Conservation (phyloP, 2,113 vertebrate species). For the Meleagris gallopavo region DNA sequence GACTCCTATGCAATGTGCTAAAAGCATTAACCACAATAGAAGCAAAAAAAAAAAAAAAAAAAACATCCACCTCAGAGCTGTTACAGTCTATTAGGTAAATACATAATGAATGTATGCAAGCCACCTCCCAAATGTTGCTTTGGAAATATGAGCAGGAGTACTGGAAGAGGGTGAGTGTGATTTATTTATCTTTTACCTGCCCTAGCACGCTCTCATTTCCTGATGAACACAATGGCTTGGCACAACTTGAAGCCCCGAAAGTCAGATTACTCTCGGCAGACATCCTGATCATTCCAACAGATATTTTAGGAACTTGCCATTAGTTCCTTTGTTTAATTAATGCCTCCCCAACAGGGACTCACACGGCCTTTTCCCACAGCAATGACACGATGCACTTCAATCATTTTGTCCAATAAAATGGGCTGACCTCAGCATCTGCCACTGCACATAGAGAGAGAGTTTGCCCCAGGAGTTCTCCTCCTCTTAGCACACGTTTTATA, state of each 20-base stretch:
- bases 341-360: not conserved
- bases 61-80: not conserved
- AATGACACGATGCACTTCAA: not conserved
- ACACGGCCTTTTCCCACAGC: not conserved
- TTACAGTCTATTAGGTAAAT: not conserved
- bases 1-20: not conserved
- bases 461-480: not conserved
- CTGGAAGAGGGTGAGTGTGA: not conserved
- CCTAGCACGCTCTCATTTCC: conserved; percentile 52
- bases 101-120: not conserved
- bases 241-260: conserved; percentile 56
- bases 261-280: conserved; percentile 59
- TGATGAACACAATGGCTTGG: conserved; percentile 65
- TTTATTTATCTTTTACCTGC: conserved; percentile 57
- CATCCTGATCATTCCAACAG: conserved; percentile 45
- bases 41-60: not conserved
- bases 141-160: conserved; percentile 11
- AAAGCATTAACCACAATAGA: not conserved
- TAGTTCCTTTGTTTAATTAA: conserved; percentile 59
- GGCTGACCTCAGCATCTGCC: not conserved
- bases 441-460: not conserved
- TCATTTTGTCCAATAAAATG: not conserved
- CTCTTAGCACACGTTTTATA: not conserved
- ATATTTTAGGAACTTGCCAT: conserved; percentile 56
- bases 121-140: not conserved